phyloP scores from a whole-genome alignment of 2,888 invertebrate species.

The Xestia sexstrigata region DNA sequence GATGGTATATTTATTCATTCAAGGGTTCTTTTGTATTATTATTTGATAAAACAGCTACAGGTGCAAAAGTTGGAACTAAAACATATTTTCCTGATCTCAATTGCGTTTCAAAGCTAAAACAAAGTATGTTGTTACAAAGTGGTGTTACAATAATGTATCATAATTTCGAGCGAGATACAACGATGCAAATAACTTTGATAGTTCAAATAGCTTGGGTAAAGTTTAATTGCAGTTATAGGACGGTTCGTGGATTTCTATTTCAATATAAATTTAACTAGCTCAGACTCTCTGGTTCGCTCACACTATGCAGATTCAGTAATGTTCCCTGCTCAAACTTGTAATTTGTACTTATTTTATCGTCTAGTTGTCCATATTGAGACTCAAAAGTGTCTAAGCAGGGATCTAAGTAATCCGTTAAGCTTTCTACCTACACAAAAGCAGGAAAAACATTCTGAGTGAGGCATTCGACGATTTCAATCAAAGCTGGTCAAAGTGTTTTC shows the following conservation, averaged over 20 bases:
- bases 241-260: slow-evolving; percentile 63
- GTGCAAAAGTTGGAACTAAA: background rate
- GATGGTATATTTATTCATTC: background rate
- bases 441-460: background rate
- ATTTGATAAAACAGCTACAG: background rate
- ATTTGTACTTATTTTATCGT: slow-evolving; percentile 23
- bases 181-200: slow-evolving; percentile 57
- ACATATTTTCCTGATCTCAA: background rate
- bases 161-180: slow-evolving; percentile 31
- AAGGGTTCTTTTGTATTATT: background rate
- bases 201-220: slow-evolving; percentile 63
- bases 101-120: background rate
- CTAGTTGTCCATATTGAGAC: background rate
- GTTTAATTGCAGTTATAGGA: slow-evolving; percentile 67
- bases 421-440: background rate
- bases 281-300: slow-evolving; percentile 35
- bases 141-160: slow-evolving; percentile 16
- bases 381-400: background rate
- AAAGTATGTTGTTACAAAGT: background rate
- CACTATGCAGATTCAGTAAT: slow-evolving; percentile 35
- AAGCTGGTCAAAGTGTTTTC: background rate
- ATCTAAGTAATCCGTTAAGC: background rate
- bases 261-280: slow-evolving; percentile 62
- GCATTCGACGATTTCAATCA: background rate
- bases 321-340: slow-evolving; percentile 29